Evolutionary conservation across 2,888 invertebrate genomes (phyloP).

Genomic region (Rhaphigaster nebulosa): DNA sequence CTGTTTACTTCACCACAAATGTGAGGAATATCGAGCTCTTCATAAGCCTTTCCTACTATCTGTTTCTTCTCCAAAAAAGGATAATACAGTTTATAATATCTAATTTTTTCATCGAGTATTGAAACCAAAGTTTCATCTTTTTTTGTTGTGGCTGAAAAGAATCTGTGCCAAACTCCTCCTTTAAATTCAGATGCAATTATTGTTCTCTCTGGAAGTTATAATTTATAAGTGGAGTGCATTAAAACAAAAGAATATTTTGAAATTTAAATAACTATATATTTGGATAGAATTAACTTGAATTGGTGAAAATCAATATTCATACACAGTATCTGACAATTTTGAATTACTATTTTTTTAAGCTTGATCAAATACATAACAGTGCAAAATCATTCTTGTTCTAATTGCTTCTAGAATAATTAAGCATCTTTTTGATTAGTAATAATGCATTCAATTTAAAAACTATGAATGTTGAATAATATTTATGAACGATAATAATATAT

Average conservation of each 20-base stretch:
- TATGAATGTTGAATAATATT: not conserved
- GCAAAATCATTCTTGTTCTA: not conserved
- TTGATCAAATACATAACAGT: not conserved
- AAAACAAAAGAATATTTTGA: not conserved
- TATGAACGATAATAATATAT: too few species aligned
- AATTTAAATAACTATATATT: not conserved
- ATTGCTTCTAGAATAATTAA: not conserved
- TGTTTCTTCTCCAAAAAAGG: conserved; percentile 31
- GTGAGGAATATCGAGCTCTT: conserved; percentile 38
- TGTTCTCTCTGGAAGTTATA: conserved; percentile 6
- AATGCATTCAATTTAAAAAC: not conserved
- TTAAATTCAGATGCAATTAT: conserved; percentile 15
- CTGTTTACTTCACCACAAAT: conserved; percentile 31
- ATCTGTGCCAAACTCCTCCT: conserved; percentile 34
- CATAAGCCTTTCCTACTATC: not conserved
- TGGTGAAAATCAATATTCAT: not conserved
- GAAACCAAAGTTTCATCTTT: conserved; percentile 14
- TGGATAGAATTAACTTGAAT: not conserved
- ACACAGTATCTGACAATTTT: not conserved
- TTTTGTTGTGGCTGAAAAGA: not conserved
- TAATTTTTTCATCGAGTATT: conserved; percentile 36
- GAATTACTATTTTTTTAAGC: not conserved
- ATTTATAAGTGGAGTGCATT: not conserved
- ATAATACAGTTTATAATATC: conserved; percentile 10
- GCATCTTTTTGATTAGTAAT: not conserved